phyloP scores from a whole-genome alignment of 2,888 invertebrate species.

The Holacanthella duospinosa region DNA sequence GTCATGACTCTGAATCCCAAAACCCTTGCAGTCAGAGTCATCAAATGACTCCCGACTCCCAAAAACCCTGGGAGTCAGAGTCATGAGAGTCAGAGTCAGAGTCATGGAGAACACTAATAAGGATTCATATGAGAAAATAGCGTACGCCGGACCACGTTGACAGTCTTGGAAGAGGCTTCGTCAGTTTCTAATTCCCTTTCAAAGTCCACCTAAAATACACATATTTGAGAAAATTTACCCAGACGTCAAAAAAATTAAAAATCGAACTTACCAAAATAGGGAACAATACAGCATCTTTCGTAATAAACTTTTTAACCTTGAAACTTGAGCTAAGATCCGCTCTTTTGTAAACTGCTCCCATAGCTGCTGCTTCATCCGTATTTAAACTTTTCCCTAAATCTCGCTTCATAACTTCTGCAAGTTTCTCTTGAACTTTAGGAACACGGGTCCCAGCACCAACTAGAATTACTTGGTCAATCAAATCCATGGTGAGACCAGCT shows the following conservation, averaged over 20 bases:
- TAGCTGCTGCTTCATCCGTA: conserved; percentile 92
- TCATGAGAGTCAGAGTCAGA: too few relatives aligned
- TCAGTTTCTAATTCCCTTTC: conserved; percentile 45
- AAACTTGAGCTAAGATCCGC: conserved; percentile 91
- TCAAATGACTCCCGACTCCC: too few relatives aligned
- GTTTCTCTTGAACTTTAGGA: conserved; percentile 69
- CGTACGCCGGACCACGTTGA: conserved; percentile 65
- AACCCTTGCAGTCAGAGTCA: too few relatives aligned
- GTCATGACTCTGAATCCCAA: too few relatives aligned
- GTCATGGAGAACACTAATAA: too few relatives aligned
- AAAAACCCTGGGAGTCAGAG: too few relatives aligned
- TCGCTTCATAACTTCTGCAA: conserved; percentile 58
- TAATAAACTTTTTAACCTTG: conserved; percentile 87
- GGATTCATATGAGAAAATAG: conserved; percentile 84
- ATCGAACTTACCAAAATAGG: conserved; percentile 79
- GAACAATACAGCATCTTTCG: conserved; percentile 83
- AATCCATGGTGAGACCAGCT: conserved; percentile 54
- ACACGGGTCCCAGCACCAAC: conserved; percentile 80
- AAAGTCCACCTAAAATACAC: conserved; percentile 47
- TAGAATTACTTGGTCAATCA: conserved; percentile 56
- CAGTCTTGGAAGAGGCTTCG: conserved; percentile 38
- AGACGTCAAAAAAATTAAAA: too few relatives aligned
- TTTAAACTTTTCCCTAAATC: conserved; percentile 85
- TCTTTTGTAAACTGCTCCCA: conserved; percentile 95
- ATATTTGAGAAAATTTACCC: too few relatives aligned